Conservation (phyloP, 2,888 invertebrate species). For the Sinohyriopsis cumingii region DNA sequence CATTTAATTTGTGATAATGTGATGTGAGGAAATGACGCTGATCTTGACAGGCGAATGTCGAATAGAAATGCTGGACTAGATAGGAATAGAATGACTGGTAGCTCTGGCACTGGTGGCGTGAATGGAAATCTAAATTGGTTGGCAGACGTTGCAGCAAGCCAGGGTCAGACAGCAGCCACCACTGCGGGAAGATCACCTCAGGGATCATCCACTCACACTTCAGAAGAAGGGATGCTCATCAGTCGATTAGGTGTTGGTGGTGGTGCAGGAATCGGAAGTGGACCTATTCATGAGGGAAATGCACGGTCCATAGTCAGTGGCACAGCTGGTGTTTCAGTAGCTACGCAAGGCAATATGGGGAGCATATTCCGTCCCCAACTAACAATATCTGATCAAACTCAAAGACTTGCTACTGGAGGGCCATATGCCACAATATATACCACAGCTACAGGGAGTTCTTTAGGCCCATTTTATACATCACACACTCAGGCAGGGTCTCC, state of each 20-base stretch:
- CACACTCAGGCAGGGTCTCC: slow-evolving; percentile 14
- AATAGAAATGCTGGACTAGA: slow-evolving; percentile 55
- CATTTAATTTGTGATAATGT: too few species aligned
- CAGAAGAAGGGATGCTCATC: slow-evolving; percentile 41
- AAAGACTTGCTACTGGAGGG: slow-evolving; percentile 23
- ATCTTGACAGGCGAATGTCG: slow-evolving; percentile 53
- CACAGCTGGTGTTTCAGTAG: slow-evolving; percentile 34
- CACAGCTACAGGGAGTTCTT: slow-evolving; percentile 31
- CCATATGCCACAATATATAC: slow-evolving; percentile 25
- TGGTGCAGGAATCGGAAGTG: slow-evolving; percentile 20
- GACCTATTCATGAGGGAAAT: slow-evolving; percentile 27
- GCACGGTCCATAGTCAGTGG: slow-evolving; percentile 34
- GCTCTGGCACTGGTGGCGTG: slow-evolving; percentile 34
- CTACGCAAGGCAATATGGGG: slow-evolving; percentile 37
- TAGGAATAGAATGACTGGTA: slow-evolving; percentile 60
- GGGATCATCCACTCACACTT: slow-evolving; percentile 3
- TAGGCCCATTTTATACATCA: slow-evolving; percentile 32
- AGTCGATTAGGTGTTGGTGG: slow-evolving; percentile 33
- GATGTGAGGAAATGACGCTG: slow-evolving; percentile 37
- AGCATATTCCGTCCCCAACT: slow-evolving; percentile 54
- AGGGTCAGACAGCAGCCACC: slow-evolving; percentile 36
- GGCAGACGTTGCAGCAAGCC: slow-evolving; percentile 42
- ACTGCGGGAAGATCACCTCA: slow-evolving; percentile 9
- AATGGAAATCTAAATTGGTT: slow-evolving; percentile 47
- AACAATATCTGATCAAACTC: slow-evolving; percentile 46